Evolutionary conservation across 2,888 invertebrate genomes (phyloP).

Genomic region (Pollenia angustigena): DNA sequence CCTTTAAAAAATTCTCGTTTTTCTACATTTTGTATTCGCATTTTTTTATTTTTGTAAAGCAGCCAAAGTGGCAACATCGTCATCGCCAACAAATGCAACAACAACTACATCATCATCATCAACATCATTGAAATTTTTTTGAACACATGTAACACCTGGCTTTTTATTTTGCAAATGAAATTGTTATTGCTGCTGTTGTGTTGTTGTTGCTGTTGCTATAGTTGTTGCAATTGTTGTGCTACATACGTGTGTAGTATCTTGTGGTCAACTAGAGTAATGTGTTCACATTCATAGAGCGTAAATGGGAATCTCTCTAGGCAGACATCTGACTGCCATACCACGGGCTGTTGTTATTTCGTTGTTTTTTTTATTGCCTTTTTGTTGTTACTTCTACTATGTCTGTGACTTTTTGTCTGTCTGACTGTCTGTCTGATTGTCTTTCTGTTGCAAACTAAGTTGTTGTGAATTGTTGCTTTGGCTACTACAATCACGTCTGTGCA

Average conservation of each 20-base stretch:
- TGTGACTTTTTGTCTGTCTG: constrained; percentile 16
- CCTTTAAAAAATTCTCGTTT: constrained; percentile 15
- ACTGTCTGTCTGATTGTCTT: constrained; percentile 37
- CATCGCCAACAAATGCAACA: constrained; percentile 37
- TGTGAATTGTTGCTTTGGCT: constrained; percentile 40
- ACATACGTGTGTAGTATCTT: constrained; percentile 40
- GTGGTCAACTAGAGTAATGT: constrained; percentile 68
- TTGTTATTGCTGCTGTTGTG: constrained; percentile 38
- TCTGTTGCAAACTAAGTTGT: constrained; percentile 20
- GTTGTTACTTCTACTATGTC: constrained; percentile 21
- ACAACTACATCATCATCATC: constrained; percentile 58
- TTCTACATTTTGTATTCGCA: constrained; percentile 12
- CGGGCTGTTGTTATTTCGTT: not conserved
- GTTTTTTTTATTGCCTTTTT: not conserved
- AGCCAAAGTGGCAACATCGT: constrained; percentile 69
- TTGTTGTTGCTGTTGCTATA: constrained; percentile 3
- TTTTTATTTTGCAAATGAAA: constrained; percentile 63
- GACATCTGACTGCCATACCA: constrained; percentile 43
- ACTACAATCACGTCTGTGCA: constrained; percentile 60
- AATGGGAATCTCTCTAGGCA: constrained; percentile 61
- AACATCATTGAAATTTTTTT: constrained; percentile 58
- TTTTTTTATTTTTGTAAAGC: constrained; percentile 56
- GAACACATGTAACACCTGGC: constrained; percentile 72
- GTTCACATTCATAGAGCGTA: constrained; percentile 62
- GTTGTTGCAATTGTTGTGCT: constrained; percentile 30